Evolutionary conservation across 2,888 invertebrate genomes (phyloP), one percentile per base, ranked within the genome.

Genomic region (Phengaris alcon): DNA sequence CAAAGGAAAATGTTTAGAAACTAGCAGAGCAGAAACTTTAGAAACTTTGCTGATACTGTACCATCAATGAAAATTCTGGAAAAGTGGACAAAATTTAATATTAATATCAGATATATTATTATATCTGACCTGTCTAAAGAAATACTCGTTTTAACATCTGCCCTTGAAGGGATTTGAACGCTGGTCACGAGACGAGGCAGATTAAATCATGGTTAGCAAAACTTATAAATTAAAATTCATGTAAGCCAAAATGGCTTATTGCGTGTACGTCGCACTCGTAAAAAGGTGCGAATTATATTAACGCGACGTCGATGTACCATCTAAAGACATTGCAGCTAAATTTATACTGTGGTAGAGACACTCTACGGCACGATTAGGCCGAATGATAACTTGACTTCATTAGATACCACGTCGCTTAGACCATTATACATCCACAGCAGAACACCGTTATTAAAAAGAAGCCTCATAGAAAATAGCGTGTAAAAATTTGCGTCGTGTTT

Each of bases 271-370:
- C 79, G 79, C 82, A 80, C 79, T 81, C 83, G 83, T 87, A 86
- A 88, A 82, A 87, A 86, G 84, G 85, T 84, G 86, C 84, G 86
- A 89, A 90, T 87, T 86, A 82, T 85, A 86, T 88, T 87, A 88
- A 86, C 83, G 84, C 6, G 12, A 12, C 64, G 13, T 64, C 12
- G 64, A 64, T 64, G 64, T 64, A 44, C 13, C 64, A 64, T 44
- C 12, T 10, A 35, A 12, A 15, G 64, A 64, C 12, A 44, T 55
- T n/a, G 52, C 59, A 59, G 8, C 8, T 57, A 7, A 22, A 15
- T 59, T 59, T 9, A 1, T 5, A 57, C 57, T 51, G 57, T 15
- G 57, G 57, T 22, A 59, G 7, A 59, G 3, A 9, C 7, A 15
- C 48, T 7, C 8, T n/a, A n/a, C 15, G 9, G 9, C 57, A 8